These are phyloP conservation scores for Brachypteracias leptosomus DNA, from an alignment of 2,113 vertebrate genomes.

Conservation along the genomic window DNA sequence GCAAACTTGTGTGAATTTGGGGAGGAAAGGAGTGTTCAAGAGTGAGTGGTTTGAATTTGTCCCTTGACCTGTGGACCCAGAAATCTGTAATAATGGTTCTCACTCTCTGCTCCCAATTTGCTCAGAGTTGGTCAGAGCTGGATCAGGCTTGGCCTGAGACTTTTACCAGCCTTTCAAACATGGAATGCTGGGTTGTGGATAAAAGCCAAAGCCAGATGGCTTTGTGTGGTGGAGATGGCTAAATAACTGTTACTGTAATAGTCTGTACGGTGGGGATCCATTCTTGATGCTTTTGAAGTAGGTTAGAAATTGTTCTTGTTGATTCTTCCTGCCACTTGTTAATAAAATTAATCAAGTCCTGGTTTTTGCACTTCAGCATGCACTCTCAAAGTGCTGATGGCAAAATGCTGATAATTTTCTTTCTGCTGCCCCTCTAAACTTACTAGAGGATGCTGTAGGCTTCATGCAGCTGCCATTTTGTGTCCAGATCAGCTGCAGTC, in stretches of 20 bases:
- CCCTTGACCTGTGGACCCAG: not conserved
- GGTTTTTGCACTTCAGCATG: not conserved
- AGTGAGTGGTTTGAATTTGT: not conserved
- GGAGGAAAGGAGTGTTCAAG: not conserved
- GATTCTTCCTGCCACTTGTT: not conserved
- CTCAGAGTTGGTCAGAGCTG: not conserved
- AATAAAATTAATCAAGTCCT: not conserved
- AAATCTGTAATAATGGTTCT: not conserved
- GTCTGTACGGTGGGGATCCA: not conserved
- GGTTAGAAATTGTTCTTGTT: not conserved
- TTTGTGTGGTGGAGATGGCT: not conserved
- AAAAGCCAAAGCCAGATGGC: slow-evolving; percentile 28
- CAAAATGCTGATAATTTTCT: not conserved
- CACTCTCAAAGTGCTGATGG: not conserved
- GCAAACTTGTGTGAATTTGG: not conserved
- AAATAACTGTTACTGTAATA: not conserved
- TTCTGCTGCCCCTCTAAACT: not conserved
- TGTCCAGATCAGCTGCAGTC: not conserved
- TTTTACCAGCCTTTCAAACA: not conserved
- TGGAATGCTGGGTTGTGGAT: not conserved
- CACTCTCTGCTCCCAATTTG: not conserved
- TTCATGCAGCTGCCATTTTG: not conserved
- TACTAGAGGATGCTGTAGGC: not conserved
- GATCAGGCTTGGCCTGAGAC: not conserved
- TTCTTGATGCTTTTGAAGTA: not conserved